These are phyloP conservation scores for Drosophila rellima DNA, from an alignment of 2,888 invertebrate species.

Conservation along the genomic window DNA sequence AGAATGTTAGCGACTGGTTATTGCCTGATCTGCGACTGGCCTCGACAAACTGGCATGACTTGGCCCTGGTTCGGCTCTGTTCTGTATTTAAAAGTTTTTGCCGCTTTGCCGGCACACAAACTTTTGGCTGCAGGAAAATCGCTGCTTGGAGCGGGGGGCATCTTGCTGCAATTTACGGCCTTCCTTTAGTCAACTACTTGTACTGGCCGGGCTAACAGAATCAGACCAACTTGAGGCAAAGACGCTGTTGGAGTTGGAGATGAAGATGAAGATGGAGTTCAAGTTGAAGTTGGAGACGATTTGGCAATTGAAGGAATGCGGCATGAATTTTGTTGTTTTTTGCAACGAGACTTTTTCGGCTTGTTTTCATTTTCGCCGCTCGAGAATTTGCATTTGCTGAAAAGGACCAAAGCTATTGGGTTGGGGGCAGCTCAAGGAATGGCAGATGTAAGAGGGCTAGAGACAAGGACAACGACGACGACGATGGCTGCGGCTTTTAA, in stretches of 20 bases:
- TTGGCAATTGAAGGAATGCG: slow-evolving; percentile 68
- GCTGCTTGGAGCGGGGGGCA: slow-evolving; percentile 56
- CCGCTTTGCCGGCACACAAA: slow-evolving; percentile 63
- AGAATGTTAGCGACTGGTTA: slow-evolving; percentile 26
- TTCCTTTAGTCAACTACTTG: slow-evolving; percentile 24
- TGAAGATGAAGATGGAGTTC: slow-evolving; percentile 13
- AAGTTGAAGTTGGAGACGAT: slow-evolving; percentile 23
- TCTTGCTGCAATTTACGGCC: slow-evolving; percentile 79
- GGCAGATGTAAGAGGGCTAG: not conserved
- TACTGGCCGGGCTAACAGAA: slow-evolving; percentile 34
- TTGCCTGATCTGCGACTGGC: slow-evolving; percentile 43
- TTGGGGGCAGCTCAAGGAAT: not conserved
- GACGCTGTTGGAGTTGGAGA: slow-evolving; percentile 17
- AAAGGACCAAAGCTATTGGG: slow-evolving; percentile 12
- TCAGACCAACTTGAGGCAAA: slow-evolving; percentile 48
- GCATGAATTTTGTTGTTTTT: slow-evolving; percentile 39
- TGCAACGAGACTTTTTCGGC: slow-evolving; percentile 58
- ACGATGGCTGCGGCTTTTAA: slow-evolving; percentile 76
- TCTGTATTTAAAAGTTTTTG: slow-evolving; percentile 69
- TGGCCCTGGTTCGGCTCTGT: slow-evolving; percentile 1
- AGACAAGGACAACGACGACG: slow-evolving; percentile 11
- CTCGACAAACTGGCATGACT: slow-evolving; percentile 40
- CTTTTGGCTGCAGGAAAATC: slow-evolving; percentile 56
- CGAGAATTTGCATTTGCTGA: slow-evolving; percentile 68
- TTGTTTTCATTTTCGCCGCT: slow-evolving; percentile 72